phyloP scores from a whole-genome alignment of 2,113 vertebrate species.

The Rhodinocichla rosea region DNA sequence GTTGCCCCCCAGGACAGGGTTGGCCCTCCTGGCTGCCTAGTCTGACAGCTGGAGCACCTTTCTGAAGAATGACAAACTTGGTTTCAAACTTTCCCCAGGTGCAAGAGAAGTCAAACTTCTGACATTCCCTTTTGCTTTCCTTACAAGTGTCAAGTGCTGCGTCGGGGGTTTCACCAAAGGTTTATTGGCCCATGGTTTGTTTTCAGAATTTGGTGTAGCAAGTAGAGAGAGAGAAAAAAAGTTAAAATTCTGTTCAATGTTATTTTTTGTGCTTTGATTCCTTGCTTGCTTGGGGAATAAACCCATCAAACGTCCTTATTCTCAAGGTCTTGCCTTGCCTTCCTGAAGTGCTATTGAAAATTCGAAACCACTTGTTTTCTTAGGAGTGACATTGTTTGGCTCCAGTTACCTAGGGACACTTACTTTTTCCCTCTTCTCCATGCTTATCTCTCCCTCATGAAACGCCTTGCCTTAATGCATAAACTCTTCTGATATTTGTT shows the following conservation, averaged over 20 bases:
- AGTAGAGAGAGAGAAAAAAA: background rate
- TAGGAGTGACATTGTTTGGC: background rate
- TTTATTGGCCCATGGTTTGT: background rate
- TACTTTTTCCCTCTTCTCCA: background rate
- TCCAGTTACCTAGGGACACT: background rate
- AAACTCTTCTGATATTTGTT: background rate
- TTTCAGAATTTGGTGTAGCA: background rate
- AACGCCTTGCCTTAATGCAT: background rate
- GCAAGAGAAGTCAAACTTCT: background rate
- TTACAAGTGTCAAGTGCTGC: background rate
- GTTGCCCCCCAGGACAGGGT: accelerated
- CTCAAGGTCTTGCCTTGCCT: background rate
- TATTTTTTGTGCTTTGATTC: background rate
- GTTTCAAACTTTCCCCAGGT: background rate
- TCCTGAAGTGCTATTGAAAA: background rate
- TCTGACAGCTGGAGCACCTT: background rate
- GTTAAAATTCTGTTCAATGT: background rate
- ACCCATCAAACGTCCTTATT: background rate
- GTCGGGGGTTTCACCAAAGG: background rate
- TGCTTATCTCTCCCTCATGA: background rate
- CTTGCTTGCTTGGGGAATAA: background rate
- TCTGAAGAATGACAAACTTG: background rate
- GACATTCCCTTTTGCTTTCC: background rate
- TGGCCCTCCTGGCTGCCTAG: background rate
- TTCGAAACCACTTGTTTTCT: background rate